Conservation (phyloP, 2,888 invertebrate species). For the Iphiclides podalirius region DNA sequence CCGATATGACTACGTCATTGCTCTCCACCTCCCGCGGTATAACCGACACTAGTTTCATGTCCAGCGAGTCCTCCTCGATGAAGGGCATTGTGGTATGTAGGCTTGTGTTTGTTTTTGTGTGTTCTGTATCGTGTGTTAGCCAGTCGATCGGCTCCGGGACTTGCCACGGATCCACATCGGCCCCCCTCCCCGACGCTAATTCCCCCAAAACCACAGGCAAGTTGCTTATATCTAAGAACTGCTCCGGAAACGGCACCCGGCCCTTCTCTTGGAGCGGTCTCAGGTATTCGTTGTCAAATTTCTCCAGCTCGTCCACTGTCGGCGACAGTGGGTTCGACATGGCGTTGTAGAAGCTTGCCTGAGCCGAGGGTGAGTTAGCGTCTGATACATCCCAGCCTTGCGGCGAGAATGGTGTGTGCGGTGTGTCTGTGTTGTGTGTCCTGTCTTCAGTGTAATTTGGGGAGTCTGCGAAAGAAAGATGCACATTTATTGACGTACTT, state of each 20-base stretch:
- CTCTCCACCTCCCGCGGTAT: constrained; percentile 63
- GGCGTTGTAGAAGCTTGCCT: constrained; percentile 51
- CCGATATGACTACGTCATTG: constrained; percentile 54
- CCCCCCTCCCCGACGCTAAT: constrained; percentile 48
- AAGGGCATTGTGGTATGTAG: constrained; percentile 59
- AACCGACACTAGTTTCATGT: constrained; percentile 56
- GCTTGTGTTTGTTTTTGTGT: constrained; percentile 45
- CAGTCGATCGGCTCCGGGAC: constrained; percentile 43
- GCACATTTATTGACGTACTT: constrained; percentile 9
- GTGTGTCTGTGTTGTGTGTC: constrained; percentile 67
- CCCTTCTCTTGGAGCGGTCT: constrained; percentile 38
- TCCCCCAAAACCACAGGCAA: constrained; percentile 66
- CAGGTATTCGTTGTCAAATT: constrained; percentile 43
- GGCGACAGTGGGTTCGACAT: constrained; percentile 54
- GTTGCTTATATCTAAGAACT: constrained; percentile 58
- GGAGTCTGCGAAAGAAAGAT: constrained; percentile 48
- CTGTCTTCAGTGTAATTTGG: constrained; percentile 54
- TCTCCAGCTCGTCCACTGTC: constrained; percentile 44
- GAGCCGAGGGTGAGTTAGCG: constrained; percentile 58
- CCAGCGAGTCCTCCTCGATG: constrained; percentile 66
- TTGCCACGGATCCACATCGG: constrained; percentile 48
- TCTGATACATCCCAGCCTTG: constrained; percentile 64
- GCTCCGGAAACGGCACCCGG: constrained; percentile 51
- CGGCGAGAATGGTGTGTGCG: constrained; percentile 67
- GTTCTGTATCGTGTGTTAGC: constrained; percentile 49